phyloP scores from a whole-genome alignment of 2,888 invertebrate species.

The Platynereis dumerilii region DNA sequence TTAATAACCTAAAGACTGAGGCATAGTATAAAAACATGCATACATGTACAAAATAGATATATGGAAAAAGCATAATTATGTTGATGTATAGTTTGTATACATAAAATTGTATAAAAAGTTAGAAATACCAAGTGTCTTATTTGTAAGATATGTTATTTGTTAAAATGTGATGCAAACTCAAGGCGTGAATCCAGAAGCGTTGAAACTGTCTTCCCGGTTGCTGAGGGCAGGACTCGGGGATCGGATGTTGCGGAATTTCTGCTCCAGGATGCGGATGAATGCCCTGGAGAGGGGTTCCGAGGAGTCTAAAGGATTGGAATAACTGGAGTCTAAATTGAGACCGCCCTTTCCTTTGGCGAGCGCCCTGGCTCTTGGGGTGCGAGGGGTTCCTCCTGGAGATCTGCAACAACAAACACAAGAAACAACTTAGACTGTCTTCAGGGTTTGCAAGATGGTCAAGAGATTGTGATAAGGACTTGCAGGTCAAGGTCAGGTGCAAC shows the following conservation, averaged over 20 bases:
- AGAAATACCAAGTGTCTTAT: neutral
- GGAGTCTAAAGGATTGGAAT: constrained; percentile 18
- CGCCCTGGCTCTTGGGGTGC: neutral
- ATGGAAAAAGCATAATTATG: too few relatives aligned
- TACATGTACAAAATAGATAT: too few relatives aligned
- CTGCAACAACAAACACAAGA: too few relatives aligned
- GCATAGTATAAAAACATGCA: too few relatives aligned
- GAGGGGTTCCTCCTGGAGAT: constrained; percentile 18
- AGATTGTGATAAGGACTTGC: too few relatives aligned
- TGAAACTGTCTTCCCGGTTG: constrained; percentile 23
- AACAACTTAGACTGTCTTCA: too few relatives aligned
- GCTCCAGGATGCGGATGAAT: constrained; percentile 42
- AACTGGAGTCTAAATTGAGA: neutral
- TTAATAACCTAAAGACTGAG: too few relatives aligned
- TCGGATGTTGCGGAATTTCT: constrained; percentile 50
- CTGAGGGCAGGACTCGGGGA: constrained; percentile 45
- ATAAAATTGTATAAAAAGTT: neutral
- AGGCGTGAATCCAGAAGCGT: constrained; percentile 36
- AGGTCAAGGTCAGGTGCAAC: too few relatives aligned
- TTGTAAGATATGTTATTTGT: neutral
- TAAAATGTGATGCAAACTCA: neutral
- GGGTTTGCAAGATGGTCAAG: too few relatives aligned
- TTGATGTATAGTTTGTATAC: too few relatives aligned
- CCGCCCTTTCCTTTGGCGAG: neutral
- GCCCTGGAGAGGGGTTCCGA: constrained; percentile 47